Evolutionary conservation across 2,797 vertebrate genomes (phyloP), one percentile per base, ranked within the genome.

Genomic region (Pipistrellus pygmaeus): DNA sequence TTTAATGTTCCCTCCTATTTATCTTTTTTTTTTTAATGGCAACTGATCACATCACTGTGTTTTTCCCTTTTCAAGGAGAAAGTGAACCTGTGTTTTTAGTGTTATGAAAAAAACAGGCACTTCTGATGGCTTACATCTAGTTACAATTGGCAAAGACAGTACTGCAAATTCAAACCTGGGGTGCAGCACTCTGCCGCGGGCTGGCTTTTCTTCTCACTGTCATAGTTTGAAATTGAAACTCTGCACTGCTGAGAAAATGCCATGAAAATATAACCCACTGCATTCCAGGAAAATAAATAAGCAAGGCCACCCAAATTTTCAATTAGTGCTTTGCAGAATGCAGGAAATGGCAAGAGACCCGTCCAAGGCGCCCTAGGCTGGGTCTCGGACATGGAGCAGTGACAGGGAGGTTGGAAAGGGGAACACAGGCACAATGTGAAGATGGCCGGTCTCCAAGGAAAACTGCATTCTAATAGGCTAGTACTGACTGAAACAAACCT

Each of bases 261-360:
- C 99, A 99, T 98, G 99, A 99, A 99, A 99, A 99, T 99, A 99
- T 99, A 99, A 99, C 99, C 99, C 98, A 98, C 98, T 97, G 98
- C 99, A 99, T 99, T 99, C 99, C 99, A 98, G 98, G 98, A 99
- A 99, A 99, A 99, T 99, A 99, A 99, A 99, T 99, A 99, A 99
- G 99, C 99, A 99, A 98, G 99, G 99, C 99, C 99, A 99, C 99
- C 99, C 99, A 99, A 99, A 99, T 99, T 99, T 99, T 99, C 99
- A 99, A 99, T 99, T 99, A 99, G 99, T 99, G 98, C 98, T 98
- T 97, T 98, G 99, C 98, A 99, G 98, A 98, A 98, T 98, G 99
- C 99, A 99, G 99, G 99, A 99, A 99, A 99, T 98, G 98, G 98
- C 98, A 98, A 98, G 98, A 98, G 97, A 99, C 98, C 98, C 94